Conservation (phyloP, 2,113 vertebrate species). For the Sciurus niger region DNA sequence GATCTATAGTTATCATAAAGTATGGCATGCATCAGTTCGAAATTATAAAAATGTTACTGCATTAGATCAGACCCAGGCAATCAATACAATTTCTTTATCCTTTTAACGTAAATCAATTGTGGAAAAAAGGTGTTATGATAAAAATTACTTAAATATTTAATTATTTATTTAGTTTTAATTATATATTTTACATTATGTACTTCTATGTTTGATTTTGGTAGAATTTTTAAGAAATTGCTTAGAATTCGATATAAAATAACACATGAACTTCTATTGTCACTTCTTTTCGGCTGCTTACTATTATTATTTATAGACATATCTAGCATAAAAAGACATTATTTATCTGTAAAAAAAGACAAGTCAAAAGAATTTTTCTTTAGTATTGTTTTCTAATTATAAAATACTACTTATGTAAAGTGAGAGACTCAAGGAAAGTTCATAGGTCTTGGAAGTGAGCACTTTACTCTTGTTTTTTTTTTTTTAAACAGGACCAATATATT, state of each 20-base stretch:
- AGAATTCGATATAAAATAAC: background rate
- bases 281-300: background rate
- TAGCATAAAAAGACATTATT: background rate
- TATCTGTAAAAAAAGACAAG: background rate
- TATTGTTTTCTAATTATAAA: background rate
- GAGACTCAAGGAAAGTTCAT: background rate
- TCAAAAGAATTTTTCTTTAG: background rate
- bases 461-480: background rate
- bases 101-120: background rate
- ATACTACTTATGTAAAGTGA: background rate
- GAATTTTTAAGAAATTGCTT: background rate
- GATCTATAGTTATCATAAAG: background rate
- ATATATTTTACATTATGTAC: background rate
- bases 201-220: slow-evolving; percentile 13
- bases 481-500: no score
- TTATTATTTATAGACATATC: background rate
- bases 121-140: background rate
- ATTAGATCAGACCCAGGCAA: background rate
- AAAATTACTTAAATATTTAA: background rate
- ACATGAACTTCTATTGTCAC: background rate
- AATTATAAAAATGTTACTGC: background rate
- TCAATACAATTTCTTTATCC: background rate
- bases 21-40: background rate
- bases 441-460: background rate
- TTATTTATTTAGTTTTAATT: background rate